Conservation (phyloP, 2,113 vertebrate species). For the Oncorhynchus clarkii region DNA sequence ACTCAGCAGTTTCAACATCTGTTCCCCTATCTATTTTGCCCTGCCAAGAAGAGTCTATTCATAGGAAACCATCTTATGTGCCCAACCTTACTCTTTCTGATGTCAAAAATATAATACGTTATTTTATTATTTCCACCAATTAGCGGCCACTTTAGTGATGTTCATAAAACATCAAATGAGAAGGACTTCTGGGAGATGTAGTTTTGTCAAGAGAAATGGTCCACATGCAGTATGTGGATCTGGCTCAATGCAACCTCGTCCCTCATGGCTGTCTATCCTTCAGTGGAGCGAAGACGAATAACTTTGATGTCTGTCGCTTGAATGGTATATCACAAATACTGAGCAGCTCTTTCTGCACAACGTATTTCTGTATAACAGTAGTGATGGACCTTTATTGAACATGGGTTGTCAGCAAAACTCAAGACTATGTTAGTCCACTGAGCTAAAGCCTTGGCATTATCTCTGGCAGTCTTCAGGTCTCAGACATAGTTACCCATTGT, state of each 20-base stretch:
- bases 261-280: neutral
- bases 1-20: constrained; percentile 49
- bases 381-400: too few species aligned
- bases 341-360: too few species aligned
- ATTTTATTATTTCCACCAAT: constrained; percentile 29
- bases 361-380: too few species aligned
- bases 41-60: constrained; percentile 4
- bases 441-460: too few species aligned
- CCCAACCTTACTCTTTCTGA: neutral
- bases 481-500: too few species aligned
- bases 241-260: neutral
- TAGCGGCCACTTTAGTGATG: constrained; percentile 16
- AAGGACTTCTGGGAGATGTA: constrained; percentile 9
- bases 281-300: too few species aligned
- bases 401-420: too few species aligned
- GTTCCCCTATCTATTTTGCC: constrained; percentile 25
- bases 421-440: too few species aligned
- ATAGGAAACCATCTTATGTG: constrained; percentile 5
- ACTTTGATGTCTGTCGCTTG: too few species aligned
- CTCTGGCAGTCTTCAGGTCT: too few species aligned
- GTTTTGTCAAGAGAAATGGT: constrained; percentile 7
- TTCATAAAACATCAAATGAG: constrained; percentile 21
- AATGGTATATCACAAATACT: too few species aligned
- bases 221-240: neutral
- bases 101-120: constrained; percentile 17